Conservation (phyloP, 2,888 invertebrate species). For the Leptinotarsa juncta region DNA sequence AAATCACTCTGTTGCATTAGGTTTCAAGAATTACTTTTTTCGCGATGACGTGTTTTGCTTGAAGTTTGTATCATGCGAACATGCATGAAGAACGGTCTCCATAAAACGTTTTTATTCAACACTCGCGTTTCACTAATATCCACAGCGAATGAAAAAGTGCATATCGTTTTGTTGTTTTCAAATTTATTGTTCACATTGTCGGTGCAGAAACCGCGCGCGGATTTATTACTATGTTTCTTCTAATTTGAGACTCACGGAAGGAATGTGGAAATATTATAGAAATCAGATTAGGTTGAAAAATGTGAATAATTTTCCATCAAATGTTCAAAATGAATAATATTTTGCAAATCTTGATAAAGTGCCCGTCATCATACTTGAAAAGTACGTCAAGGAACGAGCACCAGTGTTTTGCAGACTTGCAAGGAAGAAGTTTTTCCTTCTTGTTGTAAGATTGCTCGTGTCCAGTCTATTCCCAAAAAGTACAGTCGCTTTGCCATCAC, state of each 20-base stretch:
- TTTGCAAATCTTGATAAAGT: too few relatives aligned
- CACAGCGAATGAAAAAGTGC: constrained; percentile 12
- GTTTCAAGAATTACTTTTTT: constrained; percentile 12
- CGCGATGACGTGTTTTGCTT: constrained; percentile 1
- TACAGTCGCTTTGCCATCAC: too few relatives aligned
- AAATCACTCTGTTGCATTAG: constrained; percentile 10
- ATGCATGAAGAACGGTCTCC: constrained; percentile 5
- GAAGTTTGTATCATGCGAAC: constrained; percentile 11
- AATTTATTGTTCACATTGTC: constrained; percentile 5
- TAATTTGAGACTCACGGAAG: not conserved
- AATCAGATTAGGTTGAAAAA: too few relatives aligned
- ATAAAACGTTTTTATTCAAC: constrained; percentile 16
- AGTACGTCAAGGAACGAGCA: too few relatives aligned
- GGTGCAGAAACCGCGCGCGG: not conserved
- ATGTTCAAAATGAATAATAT: too few relatives aligned
- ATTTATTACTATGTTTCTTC: not conserved
- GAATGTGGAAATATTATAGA: too few relatives aligned
- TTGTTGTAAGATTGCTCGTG: too few relatives aligned
- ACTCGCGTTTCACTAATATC: constrained; percentile 18
- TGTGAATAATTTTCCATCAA: too few relatives aligned
- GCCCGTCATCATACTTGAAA: too few relatives aligned
- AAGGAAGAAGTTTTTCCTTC: too few relatives aligned
- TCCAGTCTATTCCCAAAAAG: too few relatives aligned
- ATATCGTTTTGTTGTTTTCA: not conserved
- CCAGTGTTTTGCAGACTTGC: too few relatives aligned